These are phyloP conservation scores for Darevskia nairensis DNA, from an alignment of 2,797 vertebrate genomes.

Conservation along the genomic window DNA sequence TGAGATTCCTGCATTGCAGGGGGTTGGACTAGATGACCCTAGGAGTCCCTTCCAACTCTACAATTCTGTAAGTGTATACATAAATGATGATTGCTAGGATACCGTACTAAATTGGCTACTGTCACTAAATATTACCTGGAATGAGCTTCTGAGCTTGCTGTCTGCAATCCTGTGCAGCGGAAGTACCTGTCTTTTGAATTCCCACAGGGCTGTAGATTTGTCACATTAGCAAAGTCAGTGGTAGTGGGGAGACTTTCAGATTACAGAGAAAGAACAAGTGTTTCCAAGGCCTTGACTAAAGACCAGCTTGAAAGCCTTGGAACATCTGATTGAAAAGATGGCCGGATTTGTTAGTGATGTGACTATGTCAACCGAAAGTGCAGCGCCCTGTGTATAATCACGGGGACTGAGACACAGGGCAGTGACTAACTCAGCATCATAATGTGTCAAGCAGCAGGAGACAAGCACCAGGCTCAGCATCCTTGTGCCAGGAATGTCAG, in stretches of 20 bases:
- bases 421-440: background rate
- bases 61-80: background rate
- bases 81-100: background rate
- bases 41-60: too few species aligned
- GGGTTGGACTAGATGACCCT: too few species aligned
- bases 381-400: background rate
- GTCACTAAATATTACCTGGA: background rate
- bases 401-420: background rate
- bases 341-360: background rate
- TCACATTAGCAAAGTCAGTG: too few species aligned
- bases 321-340: background rate
- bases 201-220: background rate
- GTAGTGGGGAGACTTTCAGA: background rate
- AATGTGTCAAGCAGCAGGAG: background rate
- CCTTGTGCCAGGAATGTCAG: background rate
- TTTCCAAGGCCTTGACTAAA: background rate
- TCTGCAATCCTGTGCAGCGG: background rate
- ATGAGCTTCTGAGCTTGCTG: background rate
- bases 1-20: too few species aligned
- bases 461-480: background rate
- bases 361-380: background rate
- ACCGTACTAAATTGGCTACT: background rate
- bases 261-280: background rate
- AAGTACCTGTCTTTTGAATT: background rate
- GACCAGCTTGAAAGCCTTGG: background rate